These are phyloP conservation scores for Gymnorhina tibicen DNA, from an alignment of 2,113 vertebrate genomes.

Conservation along the genomic window DNA sequence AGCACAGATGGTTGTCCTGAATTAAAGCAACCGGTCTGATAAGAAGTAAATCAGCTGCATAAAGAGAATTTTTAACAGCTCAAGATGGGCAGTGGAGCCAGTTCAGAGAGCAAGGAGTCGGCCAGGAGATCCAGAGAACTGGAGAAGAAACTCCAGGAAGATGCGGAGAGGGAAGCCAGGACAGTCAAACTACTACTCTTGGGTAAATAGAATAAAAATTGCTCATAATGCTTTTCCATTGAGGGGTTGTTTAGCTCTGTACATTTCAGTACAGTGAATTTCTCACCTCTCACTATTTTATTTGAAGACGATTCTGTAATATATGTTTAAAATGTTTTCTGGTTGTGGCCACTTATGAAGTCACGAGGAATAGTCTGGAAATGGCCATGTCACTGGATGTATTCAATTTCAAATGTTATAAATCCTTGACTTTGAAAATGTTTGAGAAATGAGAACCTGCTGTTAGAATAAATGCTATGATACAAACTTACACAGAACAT, in stretches of 20 bases:
- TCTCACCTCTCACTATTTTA: neutral
- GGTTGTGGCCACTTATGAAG: neutral
- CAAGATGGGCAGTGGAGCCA: constrained; percentile 71
- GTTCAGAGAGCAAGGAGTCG: constrained; percentile 71
- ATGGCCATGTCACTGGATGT: neutral
- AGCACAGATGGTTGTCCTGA: neutral
- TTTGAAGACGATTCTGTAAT: neutral
- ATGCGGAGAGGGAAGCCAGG: constrained; percentile 73
- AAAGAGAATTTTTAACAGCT: neutral
- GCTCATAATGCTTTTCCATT: neutral
- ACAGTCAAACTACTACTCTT: constrained; percentile 75
- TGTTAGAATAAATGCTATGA: neutral
- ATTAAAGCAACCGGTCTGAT: neutral
- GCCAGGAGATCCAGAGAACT: constrained; percentile 74
- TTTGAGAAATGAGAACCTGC: neutral
- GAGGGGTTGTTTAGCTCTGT: neutral
- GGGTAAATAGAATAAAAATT: constrained; percentile 66
- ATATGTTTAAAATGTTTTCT: neutral
- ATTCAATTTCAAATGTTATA: neutral
- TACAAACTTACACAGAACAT: neutral
- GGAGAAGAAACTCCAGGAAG: constrained; percentile 78
- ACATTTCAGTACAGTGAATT: neutral
- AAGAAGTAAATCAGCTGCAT: neutral
- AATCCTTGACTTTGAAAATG: neutral
- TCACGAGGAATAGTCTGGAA: neutral